Evolutionary conservation across 2,797 vertebrate genomes (phyloP), one percentile per base, ranked within the genome.

Genomic region (Morelia viridis): DNA sequence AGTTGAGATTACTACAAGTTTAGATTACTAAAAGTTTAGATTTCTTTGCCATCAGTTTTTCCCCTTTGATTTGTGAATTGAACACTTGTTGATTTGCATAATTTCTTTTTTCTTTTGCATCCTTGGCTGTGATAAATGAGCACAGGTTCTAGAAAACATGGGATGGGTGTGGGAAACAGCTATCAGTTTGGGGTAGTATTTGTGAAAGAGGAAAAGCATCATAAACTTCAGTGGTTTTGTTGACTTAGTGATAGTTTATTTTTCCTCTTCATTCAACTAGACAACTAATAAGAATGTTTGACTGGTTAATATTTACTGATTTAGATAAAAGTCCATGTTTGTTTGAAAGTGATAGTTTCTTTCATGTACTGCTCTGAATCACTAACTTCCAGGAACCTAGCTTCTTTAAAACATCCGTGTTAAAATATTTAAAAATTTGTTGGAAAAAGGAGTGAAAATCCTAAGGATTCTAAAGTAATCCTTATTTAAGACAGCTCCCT

Each of bases 231-330:
- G 91, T 93, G 84, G 61, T 93, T 90, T 95, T 93, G 92, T 94
- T 93, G 96, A 89, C 68, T 95, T 56, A 76, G 71, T 88, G 68
- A 85, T 26, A 56, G 83, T 46, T 76, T 93, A 88, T 93, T 95
- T 93, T 61, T 56, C 65, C 6, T 87, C 56, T 58, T 90, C 65
- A 31, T 19, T 60, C 5, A 92, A 86, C 24, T 80, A 88, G 58
- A 50, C 84, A 89, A 41, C 31, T 24, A 88, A 94, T 9, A n/a
- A 76, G 93, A 95, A 92, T 94, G 88, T 93, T 87, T 53, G 50
- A 83, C 89, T 84, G 87, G 76, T 89, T 96, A 94, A 62, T 87
- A 96, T 96, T 97, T 96, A 95, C 96, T 58, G 90, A 88, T 87
- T 89, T 93, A 94, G 95, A 93, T 83, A 31, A 31, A 93, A 95